Evolutionary conservation across 2,888 invertebrate genomes (phyloP), one percentile per base, ranked within the genome.

Genomic region (Chesias legatella): DNA sequence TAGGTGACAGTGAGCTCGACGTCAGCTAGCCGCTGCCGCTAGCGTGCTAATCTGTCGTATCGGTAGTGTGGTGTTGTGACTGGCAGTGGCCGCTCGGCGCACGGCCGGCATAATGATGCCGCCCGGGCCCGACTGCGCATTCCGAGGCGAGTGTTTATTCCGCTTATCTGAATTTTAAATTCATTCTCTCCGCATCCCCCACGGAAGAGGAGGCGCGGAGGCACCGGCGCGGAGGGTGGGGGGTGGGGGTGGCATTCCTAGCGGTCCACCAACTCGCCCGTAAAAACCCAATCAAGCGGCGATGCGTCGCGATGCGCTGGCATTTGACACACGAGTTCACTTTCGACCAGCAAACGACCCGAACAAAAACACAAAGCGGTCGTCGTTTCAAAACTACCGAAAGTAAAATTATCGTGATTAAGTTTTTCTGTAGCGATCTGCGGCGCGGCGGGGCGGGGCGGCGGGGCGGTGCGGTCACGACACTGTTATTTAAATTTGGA

Each of bases 161-260:
- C 80, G 81, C 80, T 82, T 79, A 82, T 83, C 81, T 81, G 73
- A 83, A 83, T 82, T 84, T 83, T 76, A 83, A 83, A 83, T 81
- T 73, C 61, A 56, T 57, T 55, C 51, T 53, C 43, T 33, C 51
- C 42, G 34, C 48, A 43, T 36, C 45, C 35, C 31, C 23, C 11
- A 7, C 10, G 36, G 30, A 11, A 27, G 10, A 9, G 27, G 22
- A 20, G 25, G 33, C 23, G 8, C 1, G 31, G 27, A 9, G 10
- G 22, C n/a, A n/a, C n/a, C n/a, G n/a, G n/a, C n/a, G n/a, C n/a
- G 24, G 20, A 10, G 29, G 7, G 10, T 34, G 26, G 33, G 11
- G 26, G 33, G 21, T 7, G 10, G 31, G 11, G 38, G 20, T 36
- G 26, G 64, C 46, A 78, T 75, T 79, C 81, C 81, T 73, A 71